Evolutionary conservation across 2,797 vertebrate genomes (phyloP).

Genomic region (Myotis vivesi): DNA sequence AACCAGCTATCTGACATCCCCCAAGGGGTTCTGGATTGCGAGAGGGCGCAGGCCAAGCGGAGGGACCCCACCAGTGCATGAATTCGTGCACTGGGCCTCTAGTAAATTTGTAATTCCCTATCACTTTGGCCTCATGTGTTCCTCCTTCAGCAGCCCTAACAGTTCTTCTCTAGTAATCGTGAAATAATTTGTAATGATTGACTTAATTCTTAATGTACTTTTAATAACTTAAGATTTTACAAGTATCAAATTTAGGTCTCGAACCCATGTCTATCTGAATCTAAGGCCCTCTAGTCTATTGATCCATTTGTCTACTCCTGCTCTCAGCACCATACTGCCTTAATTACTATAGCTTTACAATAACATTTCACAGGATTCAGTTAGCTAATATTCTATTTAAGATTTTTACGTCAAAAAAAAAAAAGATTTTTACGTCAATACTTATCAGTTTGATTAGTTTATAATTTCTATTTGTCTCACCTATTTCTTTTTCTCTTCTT

Average conservation of each 20-base stretch:
- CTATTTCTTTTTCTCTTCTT: background rate
- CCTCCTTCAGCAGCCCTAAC: no score
- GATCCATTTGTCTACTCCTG: background rate
- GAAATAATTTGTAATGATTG: background rate
- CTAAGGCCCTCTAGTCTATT: background rate
- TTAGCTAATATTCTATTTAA: background rate
- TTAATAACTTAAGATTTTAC: background rate
- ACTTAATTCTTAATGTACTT: conserved; percentile 4
- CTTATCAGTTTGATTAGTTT: background rate
- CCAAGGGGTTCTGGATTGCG: no score
- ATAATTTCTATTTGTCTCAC: background rate
- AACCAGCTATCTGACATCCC: no score
- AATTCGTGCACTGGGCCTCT: no score
- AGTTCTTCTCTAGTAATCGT: background rate
- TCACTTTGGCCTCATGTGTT: no score
- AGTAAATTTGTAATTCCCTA: no score
- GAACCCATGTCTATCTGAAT: background rate
- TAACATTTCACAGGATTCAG: background rate
- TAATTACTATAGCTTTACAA: background rate
- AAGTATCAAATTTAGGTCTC: background rate
- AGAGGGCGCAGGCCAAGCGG: no score
- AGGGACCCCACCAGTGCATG: no score
- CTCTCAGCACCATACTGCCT: background rate
- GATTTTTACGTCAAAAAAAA: background rate
- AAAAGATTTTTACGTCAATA: background rate